Evolutionary conservation across 2,797 vertebrate species (phyloP).

Genomic region (Tachyglossus aculeatus): DNA sequence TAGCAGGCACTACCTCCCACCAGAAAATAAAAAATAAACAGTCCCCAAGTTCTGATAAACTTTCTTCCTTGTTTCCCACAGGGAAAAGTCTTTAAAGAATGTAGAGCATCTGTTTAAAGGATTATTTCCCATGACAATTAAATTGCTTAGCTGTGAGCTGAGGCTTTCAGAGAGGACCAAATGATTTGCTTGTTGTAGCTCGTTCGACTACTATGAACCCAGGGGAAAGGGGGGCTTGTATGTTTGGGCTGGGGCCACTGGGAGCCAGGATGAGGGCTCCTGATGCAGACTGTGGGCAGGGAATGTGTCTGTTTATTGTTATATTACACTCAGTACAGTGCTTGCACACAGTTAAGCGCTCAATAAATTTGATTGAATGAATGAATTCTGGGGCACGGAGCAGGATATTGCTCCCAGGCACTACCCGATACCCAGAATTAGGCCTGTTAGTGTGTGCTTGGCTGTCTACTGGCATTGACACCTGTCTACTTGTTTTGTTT

Average conservation of each 20-base stretch:
- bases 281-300: no score
- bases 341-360: no score
- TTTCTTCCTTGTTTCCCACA: constrained; percentile 11
- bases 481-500: no score
- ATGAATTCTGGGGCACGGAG: no score
- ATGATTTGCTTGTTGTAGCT: neutral
- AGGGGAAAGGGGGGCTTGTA: neutral
- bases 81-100: constrained; percentile 47
- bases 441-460: no score
- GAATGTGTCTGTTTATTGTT: no score
- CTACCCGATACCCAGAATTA: no score
- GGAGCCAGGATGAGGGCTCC: no score
- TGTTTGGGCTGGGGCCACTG: neutral
- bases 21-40: constrained; percentile 43
- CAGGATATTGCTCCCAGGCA: no score
- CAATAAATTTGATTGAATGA: no score
- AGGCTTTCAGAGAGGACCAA: constrained; percentile 32
- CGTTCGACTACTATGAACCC: neutral
- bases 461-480: no score
- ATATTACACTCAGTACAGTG: no score
- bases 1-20: neutral
- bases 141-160: constrained; percentile 31
- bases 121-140: constrained; percentile 49
- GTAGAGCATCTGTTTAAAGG: constrained; percentile 52
- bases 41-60: constrained; percentile 14